A percentile compares a stretch with the other conserved stretches of the same genome.
phyloP scores from a whole-genome alignment of 2,888 invertebrate species.

The Drosophila barbarae region DNA sequence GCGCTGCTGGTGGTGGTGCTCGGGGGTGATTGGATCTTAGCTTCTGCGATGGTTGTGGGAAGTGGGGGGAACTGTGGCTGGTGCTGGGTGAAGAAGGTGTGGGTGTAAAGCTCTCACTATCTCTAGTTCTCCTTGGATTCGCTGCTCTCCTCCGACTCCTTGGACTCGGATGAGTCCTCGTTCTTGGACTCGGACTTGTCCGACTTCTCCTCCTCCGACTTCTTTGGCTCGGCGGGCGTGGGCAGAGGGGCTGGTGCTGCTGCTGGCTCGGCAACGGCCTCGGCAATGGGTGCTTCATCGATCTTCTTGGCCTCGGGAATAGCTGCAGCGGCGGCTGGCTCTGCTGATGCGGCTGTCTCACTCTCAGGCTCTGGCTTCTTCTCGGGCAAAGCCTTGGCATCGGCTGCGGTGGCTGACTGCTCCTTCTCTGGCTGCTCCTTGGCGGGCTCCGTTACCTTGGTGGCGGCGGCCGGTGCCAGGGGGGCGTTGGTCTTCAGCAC shows the following conservation, averaged over 20 bases:
- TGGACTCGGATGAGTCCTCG: slow-evolving; percentile 70
- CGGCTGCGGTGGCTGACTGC: slow-evolving; percentile 30
- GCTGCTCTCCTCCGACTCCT: slow-evolving; percentile 75
- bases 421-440: slow-evolving; percentile 31
- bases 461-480: slow-evolving; percentile 28
- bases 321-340: slow-evolving; percentile 1
- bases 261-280: slow-evolving; percentile 62
- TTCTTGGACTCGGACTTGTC: slow-evolving; percentile 63
- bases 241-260: slow-evolving; percentile 10
- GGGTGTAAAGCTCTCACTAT: slow-evolving; percentile 39
- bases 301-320: slow-evolving; percentile 68
- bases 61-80: neutral
- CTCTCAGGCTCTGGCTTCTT: slow-evolving; percentile 23
- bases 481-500: slow-evolving; percentile 32
- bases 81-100: slow-evolving; percentile 2
- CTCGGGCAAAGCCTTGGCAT: slow-evolving; percentile 26
- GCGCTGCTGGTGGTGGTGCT: slow-evolving; percentile 21
- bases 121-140: slow-evolving; percentile 69
- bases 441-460: slow-evolving; percentile 15
- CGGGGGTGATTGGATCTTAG: slow-evolving; percentile 6
- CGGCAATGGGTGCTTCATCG: slow-evolving; percentile 79
- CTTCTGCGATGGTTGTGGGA: slow-evolving; percentile 3
- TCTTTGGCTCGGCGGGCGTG: slow-evolving; percentile 38
- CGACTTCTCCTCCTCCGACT: slow-evolving; percentile 52
- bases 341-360: slow-evolving; percentile 20